phyloP scores from a whole-genome alignment of 2,113 vertebrate genomes.

The Callipepla squamata region DNA sequence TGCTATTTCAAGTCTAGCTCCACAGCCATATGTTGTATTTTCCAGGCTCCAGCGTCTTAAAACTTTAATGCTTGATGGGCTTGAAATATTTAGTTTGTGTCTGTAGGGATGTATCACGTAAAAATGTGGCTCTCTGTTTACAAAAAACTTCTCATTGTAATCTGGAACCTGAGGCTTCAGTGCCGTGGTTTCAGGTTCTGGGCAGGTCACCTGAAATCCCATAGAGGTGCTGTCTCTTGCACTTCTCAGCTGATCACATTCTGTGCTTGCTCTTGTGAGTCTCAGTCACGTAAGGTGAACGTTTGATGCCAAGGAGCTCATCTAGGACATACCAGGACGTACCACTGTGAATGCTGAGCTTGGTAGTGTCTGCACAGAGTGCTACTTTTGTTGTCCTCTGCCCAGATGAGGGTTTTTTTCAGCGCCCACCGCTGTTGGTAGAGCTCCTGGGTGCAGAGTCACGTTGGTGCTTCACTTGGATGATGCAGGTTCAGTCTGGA shows the following conservation, averaged over 20 bases:
- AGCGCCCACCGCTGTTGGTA: background rate
- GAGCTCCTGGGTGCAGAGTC: background rate
- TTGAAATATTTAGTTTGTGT: background rate
- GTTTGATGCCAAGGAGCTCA: background rate
- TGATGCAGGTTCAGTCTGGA: background rate
- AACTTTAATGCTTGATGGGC: background rate
- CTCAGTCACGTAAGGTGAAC: background rate
- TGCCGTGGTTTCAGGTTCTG: background rate
- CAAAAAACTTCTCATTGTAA: background rate
- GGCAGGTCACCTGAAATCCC: background rate
- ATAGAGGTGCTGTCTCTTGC: background rate
- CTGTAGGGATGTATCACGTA: background rate
- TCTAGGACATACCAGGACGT: background rate
- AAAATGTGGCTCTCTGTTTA: background rate
- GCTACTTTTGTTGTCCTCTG: background rate
- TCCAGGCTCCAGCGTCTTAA: background rate
- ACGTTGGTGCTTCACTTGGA: background rate
- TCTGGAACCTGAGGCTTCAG: background rate
- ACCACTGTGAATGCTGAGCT: background rate
- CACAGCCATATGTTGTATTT: background rate
- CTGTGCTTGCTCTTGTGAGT: background rate
- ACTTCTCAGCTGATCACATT: background rate
- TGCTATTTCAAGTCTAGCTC: background rate
- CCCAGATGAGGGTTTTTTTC: background rate
- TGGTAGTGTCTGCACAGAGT: background rate